A percentile compares a stretch with the other conserved stretches of the same genome.
phyloP scores from a whole-genome alignment of 2,888 invertebrate species.

The Dyspetes luteomarginatus region DNA sequence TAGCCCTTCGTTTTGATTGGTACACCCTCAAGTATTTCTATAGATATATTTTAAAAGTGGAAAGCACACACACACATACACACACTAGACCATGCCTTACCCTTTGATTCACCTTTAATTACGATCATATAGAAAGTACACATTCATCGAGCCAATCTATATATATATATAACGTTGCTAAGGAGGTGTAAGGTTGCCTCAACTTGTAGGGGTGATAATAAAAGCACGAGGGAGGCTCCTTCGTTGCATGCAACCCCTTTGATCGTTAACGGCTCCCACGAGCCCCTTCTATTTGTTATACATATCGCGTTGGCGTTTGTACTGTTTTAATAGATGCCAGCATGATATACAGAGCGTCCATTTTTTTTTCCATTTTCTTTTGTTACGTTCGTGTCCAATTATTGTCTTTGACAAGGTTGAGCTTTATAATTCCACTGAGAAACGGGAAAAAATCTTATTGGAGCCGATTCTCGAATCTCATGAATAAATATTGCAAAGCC shows the following conservation, averaged over 20 bases:
- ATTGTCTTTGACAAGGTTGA: conserved; percentile 28
- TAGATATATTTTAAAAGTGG: not conserved
- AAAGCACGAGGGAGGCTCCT: conserved; percentile 19
- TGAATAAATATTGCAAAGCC: too few relatives aligned
- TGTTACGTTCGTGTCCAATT: conserved; percentile 7
- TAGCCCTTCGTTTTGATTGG: not conserved
- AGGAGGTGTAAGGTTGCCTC: conserved; percentile 8
- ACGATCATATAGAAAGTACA: not conserved
- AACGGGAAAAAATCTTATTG: not conserved
- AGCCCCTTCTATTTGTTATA: conserved; percentile 5
- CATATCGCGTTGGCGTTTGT: conserved; percentile 19
- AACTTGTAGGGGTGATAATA: conserved; percentile 12
- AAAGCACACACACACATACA: not conserved
- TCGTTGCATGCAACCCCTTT: conserved; percentile 19
- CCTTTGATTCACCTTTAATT: conserved; percentile 1
- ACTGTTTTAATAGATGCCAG: conserved; percentile 1
- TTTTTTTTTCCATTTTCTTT: not conserved
- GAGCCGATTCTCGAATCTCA: too few relatives aligned
- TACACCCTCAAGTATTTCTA: not conserved
- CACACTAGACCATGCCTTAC: too few relatives aligned
- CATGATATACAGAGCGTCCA: not conserved
- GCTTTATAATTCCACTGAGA: too few relatives aligned
- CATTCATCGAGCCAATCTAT: not conserved
- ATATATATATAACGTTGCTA: not conserved
- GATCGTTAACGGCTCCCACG: conserved; percentile 22